A percentile compares a stretch with the other conserved stretches of the same genome.
Conservation (phyloP, 2,888 invertebrate species). For the Chloroclystis v-ata region DNA sequence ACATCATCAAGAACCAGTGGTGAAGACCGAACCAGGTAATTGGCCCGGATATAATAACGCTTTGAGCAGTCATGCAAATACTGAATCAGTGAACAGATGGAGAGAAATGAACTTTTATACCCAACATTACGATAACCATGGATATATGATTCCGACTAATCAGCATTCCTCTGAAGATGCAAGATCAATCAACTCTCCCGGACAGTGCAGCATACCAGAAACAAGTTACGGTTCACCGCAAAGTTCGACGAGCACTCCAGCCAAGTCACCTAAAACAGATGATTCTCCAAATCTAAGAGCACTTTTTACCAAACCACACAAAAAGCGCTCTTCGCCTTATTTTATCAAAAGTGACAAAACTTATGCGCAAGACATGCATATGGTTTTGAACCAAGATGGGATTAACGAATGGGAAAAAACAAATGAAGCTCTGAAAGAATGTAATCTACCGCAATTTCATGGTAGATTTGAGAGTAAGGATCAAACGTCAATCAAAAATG, state of each 20-base stretch:
- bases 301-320: conserved; percentile 63
- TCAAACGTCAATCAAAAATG: conserved; percentile 60
- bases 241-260: conserved; percentile 45
- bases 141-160: conserved; percentile 38
- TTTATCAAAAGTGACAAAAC: conserved; percentile 50
- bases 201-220: conserved; percentile 57
- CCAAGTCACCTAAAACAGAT: conserved; percentile 53
- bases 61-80: conserved; percentile 41
- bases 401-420: conserved; percentile 58
- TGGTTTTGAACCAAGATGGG: conserved; percentile 49
- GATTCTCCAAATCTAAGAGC: conserved; percentile 80
- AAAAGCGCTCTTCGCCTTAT: conserved; percentile 49
- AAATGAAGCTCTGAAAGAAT: conserved; percentile 53
- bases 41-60: conserved; percentile 56
- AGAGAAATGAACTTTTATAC: conserved; percentile 56
- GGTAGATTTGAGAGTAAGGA: conserved; percentile 58
- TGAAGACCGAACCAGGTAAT: conserved; percentile 57
- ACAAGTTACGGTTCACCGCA: conserved; percentile 63
- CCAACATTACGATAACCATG: conserved; percentile 50
- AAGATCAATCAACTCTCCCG: conserved; percentile 56
- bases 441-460: conserved; percentile 72
- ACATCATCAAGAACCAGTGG: conserved; percentile 38
- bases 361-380: conserved; percentile 48
- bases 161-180: conserved; percentile 45
- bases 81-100: conserved; percentile 61